Base-by-base conservation (phyloP, 1,140 invertebrate genomes). In the Lepidotrigona ventralis region DNA sequence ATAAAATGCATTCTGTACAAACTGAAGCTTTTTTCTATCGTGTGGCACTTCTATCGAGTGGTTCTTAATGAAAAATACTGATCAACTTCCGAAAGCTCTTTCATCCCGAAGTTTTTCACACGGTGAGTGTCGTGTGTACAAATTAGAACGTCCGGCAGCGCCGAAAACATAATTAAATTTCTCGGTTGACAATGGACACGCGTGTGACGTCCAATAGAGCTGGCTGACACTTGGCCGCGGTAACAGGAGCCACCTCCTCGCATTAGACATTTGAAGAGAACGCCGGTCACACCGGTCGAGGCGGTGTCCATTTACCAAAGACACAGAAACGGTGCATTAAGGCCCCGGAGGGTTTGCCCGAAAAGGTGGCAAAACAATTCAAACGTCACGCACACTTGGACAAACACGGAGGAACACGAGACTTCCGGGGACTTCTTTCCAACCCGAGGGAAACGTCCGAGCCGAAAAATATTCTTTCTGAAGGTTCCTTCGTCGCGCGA, bases 341-440 rank as follows among this genome's bases (percentile, higher is more conserved):
- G 58, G 58, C 58, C 39, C 23, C 1, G 58, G 3, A n/a, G 58
- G 58, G 58, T 60, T 60, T 60, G 1, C 23, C 58, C 23, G 58
- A 60, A 72, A 69, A 80, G 83, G 77, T 90, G 86, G 83, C 83
- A 90, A 90, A 90, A 90, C 90, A 89, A 89, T 90, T 77, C 85
- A 68, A 74, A 84, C 83, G 86, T 78, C 82, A 79, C 66, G 81
- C 87, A 69, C 90, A 91, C 90, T 90, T 91, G 90, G 85, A 86
- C 87, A 91, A 91, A 91, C 85, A 91, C 83, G 26, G 60, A 71
- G 88, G 84, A 90, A 90, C 71, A 74, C 76, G 87, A 89, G 85
- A 90, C 89, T 89, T 91, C 90, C 90, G 86, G 81, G 39, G 39
- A 46, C 33, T 69, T 79, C 72, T 46, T 71, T 12, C n/a, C 58